Evolutionary conservation across 2,113 vertebrate genomes (phyloP).

Genomic region (Glaucomys volans): DNA sequence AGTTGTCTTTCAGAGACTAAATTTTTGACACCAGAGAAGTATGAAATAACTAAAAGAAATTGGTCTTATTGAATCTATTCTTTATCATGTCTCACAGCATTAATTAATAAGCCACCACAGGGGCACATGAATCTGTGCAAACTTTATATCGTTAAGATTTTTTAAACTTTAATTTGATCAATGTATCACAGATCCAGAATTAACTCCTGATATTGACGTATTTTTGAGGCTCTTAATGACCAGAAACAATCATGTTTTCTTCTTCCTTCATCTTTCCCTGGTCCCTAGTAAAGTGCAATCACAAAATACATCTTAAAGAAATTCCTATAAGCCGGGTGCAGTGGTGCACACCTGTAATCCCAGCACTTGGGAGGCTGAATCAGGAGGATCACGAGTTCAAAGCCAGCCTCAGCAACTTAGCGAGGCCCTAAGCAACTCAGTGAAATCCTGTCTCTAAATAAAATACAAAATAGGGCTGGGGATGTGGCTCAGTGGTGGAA

Average conservation of each 20-base stretch:
- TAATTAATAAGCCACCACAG: conserved; percentile 66
- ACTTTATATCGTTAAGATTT: conserved; percentile 60
- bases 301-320: background rate
- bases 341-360: too few species aligned
- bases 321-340: too few species aligned
- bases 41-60: conserved; percentile 75
- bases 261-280: background rate
- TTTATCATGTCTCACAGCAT: conserved; percentile 62
- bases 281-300: background rate
- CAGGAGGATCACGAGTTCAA: too few species aligned
- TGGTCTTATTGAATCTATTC: background rate
- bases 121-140: background rate
- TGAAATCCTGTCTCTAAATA: too few species aligned
- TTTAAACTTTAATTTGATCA: conserved; percentile 64
- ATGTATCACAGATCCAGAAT: background rate
- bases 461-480: too few species aligned
- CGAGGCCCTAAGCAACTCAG: too few species aligned
- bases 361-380: too few species aligned
- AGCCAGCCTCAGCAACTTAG: too few species aligned
- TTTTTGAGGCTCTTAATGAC: conserved; percentile 3
- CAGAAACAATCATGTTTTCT: conserved; percentile 17
- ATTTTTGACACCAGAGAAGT: conserved; percentile 56
- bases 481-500: too few species aligned
- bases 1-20: conserved; percentile 59
- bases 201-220: conserved; percentile 16